Evolutionary conservation across 2,888 invertebrate genomes (phyloP).

Genomic region (Drosophila cognata): DNA sequence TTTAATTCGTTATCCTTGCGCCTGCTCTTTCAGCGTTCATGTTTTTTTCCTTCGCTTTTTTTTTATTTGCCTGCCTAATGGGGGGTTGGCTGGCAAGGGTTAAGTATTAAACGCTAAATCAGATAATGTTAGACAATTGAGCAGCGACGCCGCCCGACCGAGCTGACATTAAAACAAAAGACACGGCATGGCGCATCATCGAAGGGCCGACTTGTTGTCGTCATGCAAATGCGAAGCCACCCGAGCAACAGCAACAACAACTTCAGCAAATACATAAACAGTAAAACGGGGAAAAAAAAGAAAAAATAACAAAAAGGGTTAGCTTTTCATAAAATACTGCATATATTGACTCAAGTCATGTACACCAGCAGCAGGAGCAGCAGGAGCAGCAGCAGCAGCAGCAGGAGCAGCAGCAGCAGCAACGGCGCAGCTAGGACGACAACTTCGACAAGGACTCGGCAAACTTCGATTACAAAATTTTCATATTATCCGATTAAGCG

Average conservation of each 20-base stretch:
- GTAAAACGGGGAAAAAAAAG: slow-evolving; percentile 11
- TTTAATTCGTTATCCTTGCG: slow-evolving; percentile 83
- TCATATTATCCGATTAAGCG: slow-evolving; percentile 79
- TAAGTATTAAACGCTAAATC: slow-evolving; percentile 81
- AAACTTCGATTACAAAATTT: slow-evolving; percentile 78
- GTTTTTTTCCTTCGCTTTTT: slow-evolving; percentile 27
- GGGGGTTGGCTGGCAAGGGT: slow-evolving; percentile 62
- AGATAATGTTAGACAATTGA: slow-evolving; percentile 81
- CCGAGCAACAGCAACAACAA: slow-evolving; percentile 29
- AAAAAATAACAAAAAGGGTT: slow-evolving; percentile 67
- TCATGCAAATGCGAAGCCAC: slow-evolving; percentile 66
- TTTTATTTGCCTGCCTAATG: slow-evolving; percentile 53
- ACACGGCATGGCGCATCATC: slow-evolving; percentile 45
- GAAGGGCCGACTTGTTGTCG: slow-evolving; percentile 50
- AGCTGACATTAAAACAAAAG: slow-evolving; percentile 79
- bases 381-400: slow-evolving; percentile 12
- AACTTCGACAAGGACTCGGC: slow-evolving; percentile 56
- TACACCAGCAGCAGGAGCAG: slow-evolving; percentile 51
- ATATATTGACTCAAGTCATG: slow-evolving; percentile 81
- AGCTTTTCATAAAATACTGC: slow-evolving; percentile 74
- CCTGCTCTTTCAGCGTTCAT: slow-evolving; percentile 52
- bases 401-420: slow-evolving; percentile 8
- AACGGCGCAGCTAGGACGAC: slow-evolving; percentile 32
- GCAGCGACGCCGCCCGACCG: slow-evolving; percentile 63
- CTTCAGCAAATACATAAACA: slow-evolving; percentile 11